Evolutionary conservation across 1,140 invertebrate genomes (phyloP).

Genomic region (Venturia canescens): DNA sequence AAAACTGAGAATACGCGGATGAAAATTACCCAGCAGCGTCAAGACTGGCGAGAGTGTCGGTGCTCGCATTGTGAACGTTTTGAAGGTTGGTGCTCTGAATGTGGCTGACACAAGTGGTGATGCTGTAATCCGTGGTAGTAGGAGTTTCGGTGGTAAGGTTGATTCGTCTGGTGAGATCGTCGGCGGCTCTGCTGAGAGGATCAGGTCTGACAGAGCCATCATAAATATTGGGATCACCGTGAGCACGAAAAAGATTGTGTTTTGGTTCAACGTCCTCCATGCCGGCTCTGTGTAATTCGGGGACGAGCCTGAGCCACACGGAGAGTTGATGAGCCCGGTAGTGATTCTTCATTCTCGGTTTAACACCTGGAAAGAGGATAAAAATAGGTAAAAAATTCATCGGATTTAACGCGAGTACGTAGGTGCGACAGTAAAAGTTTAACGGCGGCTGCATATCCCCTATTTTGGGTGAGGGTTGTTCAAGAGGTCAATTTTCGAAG

Average conservation of each 20-base stretch:
- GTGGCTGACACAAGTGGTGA: conserved; percentile 78
- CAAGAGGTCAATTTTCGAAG: too few species aligned
- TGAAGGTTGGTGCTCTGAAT: conserved; percentile 77
- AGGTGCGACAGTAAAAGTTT: too few species aligned
- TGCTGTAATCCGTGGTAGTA: conserved; percentile 76
- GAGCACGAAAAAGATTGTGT: conserved; percentile 90
- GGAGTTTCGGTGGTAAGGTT: conserved; percentile 78
- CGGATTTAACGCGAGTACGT: not conserved
- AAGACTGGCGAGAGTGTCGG: conserved; percentile 85
- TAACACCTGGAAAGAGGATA: conserved; percentile 83
- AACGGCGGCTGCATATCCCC: too few species aligned
- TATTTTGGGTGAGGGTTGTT: too few species aligned
- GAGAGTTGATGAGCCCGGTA: conserved; percentile 95
- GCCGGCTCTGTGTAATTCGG: conserved; percentile 92
- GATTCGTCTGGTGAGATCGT: conserved; percentile 69
- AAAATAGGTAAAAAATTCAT: not conserved
- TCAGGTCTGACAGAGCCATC: conserved; percentile 89
- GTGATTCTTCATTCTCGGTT: conserved; percentile 94
- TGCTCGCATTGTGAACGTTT: conserved; percentile 79
- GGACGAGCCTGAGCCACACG: conserved; percentile 95
- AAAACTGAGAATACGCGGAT: not conserved
- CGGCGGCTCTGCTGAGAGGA: conserved; percentile 81
- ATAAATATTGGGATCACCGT: conserved; percentile 88
- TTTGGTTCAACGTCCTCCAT: conserved; percentile 91
- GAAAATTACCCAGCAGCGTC: conserved; percentile 83